Conservation (phyloP, 2,888 invertebrate species). For the Dyspetes luteomarginatus region DNA sequence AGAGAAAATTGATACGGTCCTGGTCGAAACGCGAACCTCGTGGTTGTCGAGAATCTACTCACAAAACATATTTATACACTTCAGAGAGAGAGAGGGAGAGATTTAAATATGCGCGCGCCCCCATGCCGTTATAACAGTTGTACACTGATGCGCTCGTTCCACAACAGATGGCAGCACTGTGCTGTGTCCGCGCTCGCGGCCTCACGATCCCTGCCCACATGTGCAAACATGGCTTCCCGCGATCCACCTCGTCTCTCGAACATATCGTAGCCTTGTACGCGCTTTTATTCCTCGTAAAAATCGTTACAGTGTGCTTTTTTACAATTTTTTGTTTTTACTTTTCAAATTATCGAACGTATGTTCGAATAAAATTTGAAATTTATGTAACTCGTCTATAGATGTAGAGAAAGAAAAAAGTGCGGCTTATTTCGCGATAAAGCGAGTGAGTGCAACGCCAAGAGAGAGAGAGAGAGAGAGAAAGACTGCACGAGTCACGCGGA, state of each 20-base stretch:
- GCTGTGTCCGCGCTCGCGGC: conserved; percentile 44
- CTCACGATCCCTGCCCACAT: conserved; percentile 77
- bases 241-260: conserved; percentile 58
- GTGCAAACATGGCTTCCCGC: conserved; percentile 79
- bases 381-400: neutral
- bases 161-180: conserved; percentile 76
- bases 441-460: conserved; percentile 15
- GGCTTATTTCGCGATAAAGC: conserved; percentile 38
- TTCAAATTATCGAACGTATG: neutral
- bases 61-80: neutral
- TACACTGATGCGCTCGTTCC: conserved; percentile 56
- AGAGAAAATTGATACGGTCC: conserved; percentile 60
- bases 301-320: neutral
- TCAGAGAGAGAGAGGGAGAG: conserved; percentile 4
- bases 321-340: neutral
- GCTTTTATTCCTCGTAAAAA: conserved; percentile 8
- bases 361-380: neutral
- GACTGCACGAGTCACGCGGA: conserved; percentile 55
- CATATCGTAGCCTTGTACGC: conserved; percentile 53
- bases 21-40: conserved; percentile 50
- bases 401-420: neutral
- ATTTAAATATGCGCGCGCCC: conserved; percentile 43
- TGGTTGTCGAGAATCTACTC: conserved; percentile 21
- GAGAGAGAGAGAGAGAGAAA: conserved; percentile 23
- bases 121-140: conserved; percentile 51